Conservation (phyloP, 2,888 invertebrate species). For the Melanchra persicariae region DNA sequence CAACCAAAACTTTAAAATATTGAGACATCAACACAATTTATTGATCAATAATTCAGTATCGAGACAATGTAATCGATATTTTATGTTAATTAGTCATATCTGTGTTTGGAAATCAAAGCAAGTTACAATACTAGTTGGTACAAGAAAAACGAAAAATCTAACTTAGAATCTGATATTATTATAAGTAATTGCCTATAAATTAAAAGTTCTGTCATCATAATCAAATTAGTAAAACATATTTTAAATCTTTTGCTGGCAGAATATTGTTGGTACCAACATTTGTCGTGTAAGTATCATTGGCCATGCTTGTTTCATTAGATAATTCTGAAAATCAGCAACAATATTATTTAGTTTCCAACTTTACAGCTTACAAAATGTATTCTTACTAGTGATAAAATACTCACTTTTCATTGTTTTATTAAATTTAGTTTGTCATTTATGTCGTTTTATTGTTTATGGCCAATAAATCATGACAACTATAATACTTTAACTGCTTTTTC, state of each 20-base stretch:
- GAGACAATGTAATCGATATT: constrained; percentile 73
- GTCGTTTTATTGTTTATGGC: constrained; percentile 27
- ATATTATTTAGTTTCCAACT: not conserved
- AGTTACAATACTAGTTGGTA: constrained; percentile 42
- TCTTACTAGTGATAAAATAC: constrained; percentile 29
- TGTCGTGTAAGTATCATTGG: not conserved
- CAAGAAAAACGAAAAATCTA: constrained; percentile 16
- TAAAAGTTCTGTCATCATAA: constrained; percentile 28
- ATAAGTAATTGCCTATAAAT: constrained; percentile 6
- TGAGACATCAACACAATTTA: constrained; percentile 78
- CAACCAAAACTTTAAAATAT: constrained; percentile 69
- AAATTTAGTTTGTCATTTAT: constrained; percentile 40
- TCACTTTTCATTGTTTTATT: constrained; percentile 41
- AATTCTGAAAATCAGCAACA: not conserved
- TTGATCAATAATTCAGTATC: constrained; percentile 74
- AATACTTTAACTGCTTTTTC: constrained; percentile 33
- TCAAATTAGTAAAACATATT: constrained; percentile 20
- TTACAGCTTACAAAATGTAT: constrained; percentile 13
- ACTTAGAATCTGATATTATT: not conserved
- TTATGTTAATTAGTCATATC: constrained; percentile 75
- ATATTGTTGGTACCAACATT: not conserved
- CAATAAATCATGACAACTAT: constrained; percentile 31
- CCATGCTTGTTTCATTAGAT: not conserved
- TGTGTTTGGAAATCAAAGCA: constrained; percentile 62
- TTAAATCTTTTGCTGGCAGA: constrained; percentile 15